These are phyloP conservation scores for Eulimnadia texana DNA, from an alignment of 1,140 invertebrate genomes.

Conservation along the genomic window DNA sequence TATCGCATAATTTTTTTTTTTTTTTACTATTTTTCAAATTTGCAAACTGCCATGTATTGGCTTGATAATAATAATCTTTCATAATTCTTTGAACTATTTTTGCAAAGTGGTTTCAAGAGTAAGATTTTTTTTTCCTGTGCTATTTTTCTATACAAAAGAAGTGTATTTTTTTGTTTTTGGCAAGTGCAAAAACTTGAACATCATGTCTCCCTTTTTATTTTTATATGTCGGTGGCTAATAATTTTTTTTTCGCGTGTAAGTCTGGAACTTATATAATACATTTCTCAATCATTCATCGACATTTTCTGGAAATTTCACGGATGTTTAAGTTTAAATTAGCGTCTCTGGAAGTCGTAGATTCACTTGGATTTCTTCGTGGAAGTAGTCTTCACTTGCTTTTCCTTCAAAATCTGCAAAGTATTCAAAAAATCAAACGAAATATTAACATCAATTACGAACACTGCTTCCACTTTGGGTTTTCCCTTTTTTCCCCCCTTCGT, in stretches of 20 bases:
- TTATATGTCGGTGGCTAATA: not conserved
- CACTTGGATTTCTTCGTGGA: not conserved
- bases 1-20: not conserved
- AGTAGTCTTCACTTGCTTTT: not conserved
- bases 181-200: too few species aligned
- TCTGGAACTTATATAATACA: slow-evolving; percentile 12
- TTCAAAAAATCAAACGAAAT: too few species aligned
- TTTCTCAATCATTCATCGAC: not conserved
- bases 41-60: too few species aligned
- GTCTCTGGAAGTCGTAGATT: not conserved
- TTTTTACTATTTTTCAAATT: too few species aligned
- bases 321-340: not conserved
- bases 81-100: too few species aligned
- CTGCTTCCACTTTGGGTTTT: too few species aligned
- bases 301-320: not conserved
- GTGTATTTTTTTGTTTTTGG: too few species aligned
- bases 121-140: not conserved
- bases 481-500: too few species aligned
- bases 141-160: not conserved
- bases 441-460: too few species aligned
- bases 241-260: slow-evolving; percentile 5
- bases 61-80: too few species aligned
- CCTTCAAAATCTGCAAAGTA: not conserved
- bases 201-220: too few species aligned
- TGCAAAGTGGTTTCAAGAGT: too few species aligned